Evolutionary conservation across 2,888 invertebrate genomes (phyloP), one percentile per base, ranked within the genome.

Genomic region (Ophraella communa): DNA sequence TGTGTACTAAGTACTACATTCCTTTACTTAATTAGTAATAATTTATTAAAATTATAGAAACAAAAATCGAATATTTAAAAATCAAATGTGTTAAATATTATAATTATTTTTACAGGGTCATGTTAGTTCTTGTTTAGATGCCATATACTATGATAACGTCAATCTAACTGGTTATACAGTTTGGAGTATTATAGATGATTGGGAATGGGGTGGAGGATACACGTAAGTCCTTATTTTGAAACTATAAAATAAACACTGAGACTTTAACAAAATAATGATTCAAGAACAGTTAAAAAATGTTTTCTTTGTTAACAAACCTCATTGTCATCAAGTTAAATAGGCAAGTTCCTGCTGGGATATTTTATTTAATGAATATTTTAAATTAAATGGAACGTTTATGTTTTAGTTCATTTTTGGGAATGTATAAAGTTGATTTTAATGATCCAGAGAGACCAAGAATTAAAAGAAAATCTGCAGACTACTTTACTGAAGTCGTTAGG

Each of bases 171-270:
- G 44, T 10, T 69, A 69, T 35, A 61, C 61, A 18, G 64, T 58
- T 33, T 69, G 69, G 69, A 69, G 66, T 61, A 69, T 69, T 24
- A 62, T 69, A 7, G 69, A 69, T 58, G 69, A 69, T 54, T 69
- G 69, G 69, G 69, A 69, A 65, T 69, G 69, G 69, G 52, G 44
- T 4, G 66, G 56, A 24, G 69, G 69, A 21, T 67, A 53, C 39
- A 18, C 53, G 67, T 67, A 57, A 57, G 67, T 67, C n/a, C 14
- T 10, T 8, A 27, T 18, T 18, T 30, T 11, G 8, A 11, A 30
- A 30, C 11, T n/a, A n/a, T n/a, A n/a, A n/a, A n/a, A n/a, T n/a
- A n/a, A n/a, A n/a, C n/a, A n/a, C n/a, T n/a, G n/a, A n/a, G n/a
- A n/a, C n/a, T n/a, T n/a, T n/a, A n/a, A n/a, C n/a, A n/a, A n/a